Evolutionary conservation across 2,797 vertebrate genomes (phyloP).

Genomic region (Cephalopachus bancanus): DNA sequence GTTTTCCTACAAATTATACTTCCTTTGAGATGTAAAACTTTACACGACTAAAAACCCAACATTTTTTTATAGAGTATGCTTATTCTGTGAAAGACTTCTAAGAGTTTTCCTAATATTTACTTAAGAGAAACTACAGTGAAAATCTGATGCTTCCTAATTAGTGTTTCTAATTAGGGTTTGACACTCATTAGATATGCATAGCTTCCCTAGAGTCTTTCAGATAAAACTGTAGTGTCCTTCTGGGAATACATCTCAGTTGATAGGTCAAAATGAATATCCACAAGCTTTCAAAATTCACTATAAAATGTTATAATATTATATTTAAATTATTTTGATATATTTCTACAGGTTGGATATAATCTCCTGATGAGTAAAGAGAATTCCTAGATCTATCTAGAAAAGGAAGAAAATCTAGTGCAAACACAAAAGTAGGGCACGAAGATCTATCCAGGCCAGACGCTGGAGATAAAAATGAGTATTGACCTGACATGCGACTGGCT

Average conservation of each 20-base stretch:
- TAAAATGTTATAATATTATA: background rate
- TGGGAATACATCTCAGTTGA: background rate
- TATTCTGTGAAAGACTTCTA: background rate
- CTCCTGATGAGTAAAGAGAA: background rate
- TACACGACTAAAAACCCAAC: background rate
- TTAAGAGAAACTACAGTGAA: background rate
- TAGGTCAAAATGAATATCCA: conserved; percentile 10
- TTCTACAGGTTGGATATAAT: background rate
- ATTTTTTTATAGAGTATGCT: background rate
- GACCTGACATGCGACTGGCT: background rate
- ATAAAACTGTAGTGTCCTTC: background rate
- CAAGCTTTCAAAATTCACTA: conserved; percentile 4
- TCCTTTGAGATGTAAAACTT: conserved; percentile 5
- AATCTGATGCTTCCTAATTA: background rate
- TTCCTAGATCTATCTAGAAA: background rate
- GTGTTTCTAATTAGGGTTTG: background rate
- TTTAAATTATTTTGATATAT: background rate
- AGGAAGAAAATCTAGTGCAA: background rate
- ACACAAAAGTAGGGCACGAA: background rate
- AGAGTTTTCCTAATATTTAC: background rate
- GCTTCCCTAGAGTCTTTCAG: background rate
- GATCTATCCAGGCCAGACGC: background rate
- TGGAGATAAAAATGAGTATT: background rate
- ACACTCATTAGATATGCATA: background rate
- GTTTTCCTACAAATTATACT: conserved; percentile 41